Percentiles rank a stretch among this genome's conserved stretches.
Evolutionary conservation across 2,797 vertebrate species (phyloP).

Genomic region (Limnodromus scolopaceus): DNA sequence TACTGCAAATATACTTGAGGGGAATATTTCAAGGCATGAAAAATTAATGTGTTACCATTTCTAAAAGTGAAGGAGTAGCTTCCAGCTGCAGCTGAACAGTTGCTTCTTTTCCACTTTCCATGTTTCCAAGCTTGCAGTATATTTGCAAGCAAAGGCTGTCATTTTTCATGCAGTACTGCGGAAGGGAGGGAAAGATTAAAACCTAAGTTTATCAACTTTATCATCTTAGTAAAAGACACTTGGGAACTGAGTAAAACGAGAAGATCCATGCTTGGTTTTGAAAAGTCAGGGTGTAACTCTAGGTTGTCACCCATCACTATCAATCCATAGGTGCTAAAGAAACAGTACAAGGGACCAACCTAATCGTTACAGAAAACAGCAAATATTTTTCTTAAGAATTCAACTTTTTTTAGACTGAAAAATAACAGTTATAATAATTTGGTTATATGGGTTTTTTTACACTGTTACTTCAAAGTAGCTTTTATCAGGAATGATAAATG

Average conservation of each 20-base stretch:
- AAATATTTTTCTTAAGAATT: background rate
- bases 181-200: constrained; percentile 31
- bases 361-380: background rate
- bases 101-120: constrained; percentile 89
- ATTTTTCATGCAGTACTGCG: constrained; percentile 85
- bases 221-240: background rate
- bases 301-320: background rate
- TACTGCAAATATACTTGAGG: background rate
- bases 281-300: background rate
- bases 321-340: background rate
- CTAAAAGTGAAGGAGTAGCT: constrained; percentile 87
- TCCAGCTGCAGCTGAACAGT: constrained; percentile 85
- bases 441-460: background rate
- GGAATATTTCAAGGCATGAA: background rate
- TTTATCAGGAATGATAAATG: background rate
- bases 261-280: background rate
- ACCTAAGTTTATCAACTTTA: background rate
- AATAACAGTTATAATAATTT: background rate
- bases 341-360: background rate
- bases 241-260: background rate
- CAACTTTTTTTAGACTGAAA: background rate
- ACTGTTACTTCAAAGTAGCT: background rate
- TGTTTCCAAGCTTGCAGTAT: constrained; percentile 87
- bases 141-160: constrained; percentile 86
- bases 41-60: constrained; percentile 78